These are phyloP conservation scores for Julus scanicus DNA, from an alignment of 2,888 invertebrate genomes.

Conservation along the genomic window DNA sequence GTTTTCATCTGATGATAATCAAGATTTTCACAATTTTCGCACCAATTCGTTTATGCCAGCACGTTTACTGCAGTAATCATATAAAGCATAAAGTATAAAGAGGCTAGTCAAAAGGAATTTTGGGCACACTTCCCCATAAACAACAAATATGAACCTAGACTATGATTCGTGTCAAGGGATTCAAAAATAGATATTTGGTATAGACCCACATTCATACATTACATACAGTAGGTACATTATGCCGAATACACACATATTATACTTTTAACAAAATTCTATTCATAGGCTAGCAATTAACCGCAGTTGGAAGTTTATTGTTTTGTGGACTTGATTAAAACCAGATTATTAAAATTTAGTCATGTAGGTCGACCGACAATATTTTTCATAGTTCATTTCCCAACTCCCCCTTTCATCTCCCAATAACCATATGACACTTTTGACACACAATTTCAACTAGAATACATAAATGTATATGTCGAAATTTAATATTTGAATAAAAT, in stretches of 20 bases:
- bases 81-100: not conserved
- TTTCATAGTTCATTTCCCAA: not conserved
- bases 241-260: not conserved
- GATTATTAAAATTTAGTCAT: conserved; percentile 40
- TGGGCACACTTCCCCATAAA: conserved; percentile 32
- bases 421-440: not conserved
- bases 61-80: not conserved
- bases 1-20: conserved; percentile 40
- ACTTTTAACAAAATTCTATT: not conserved
- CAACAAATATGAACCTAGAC: conserved; percentile 5
- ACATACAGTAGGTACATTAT: not conserved
- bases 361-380: conserved; percentile 34
- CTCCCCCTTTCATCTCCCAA: conserved; percentile 1
- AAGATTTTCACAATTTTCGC: conserved; percentile 45
- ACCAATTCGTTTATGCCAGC: conserved; percentile 40
- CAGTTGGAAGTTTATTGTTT: conserved; percentile 26
- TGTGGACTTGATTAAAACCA: conserved; percentile 37
- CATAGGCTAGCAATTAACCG: not conserved
- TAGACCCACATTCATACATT: not conserved
- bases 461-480: not conserved
- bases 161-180: conserved; percentile 11
- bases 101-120: not conserved
- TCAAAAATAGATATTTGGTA: not conserved
- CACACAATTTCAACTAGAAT: not conserved
- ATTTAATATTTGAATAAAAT: conserved; percentile 41